These are phyloP conservation scores for Nasonia vitripennis DNA, from an alignment of 1,140 invertebrate genomes.

Conservation along the genomic window DNA sequence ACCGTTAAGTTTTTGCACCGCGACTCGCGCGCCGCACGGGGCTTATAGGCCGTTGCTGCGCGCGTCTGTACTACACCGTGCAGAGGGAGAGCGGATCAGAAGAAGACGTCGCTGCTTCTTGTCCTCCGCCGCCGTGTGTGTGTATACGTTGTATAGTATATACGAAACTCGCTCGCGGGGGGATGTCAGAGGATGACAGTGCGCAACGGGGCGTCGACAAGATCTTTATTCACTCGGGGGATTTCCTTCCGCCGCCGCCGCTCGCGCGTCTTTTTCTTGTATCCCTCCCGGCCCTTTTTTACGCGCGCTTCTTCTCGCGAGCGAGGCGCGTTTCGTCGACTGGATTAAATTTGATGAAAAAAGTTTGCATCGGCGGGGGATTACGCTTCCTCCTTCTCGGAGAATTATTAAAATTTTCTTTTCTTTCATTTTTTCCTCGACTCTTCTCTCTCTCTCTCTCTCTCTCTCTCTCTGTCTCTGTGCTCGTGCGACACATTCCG, in stretches of 20 bases:
- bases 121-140: not conserved
- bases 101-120: conserved; percentile 3
- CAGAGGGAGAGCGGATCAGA: not conserved
- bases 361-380: conserved; percentile 1
- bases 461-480: no score
- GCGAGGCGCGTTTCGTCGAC: conserved; percentile 5
- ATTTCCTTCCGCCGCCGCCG: conserved; percentile 7
- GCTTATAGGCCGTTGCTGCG: not conserved
- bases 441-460: no score
- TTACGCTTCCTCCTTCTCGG: not conserved
- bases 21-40: not conserved
- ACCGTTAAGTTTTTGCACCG: conserved; percentile 34
- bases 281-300: not conserved
- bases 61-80: not conserved
- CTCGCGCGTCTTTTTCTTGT: conserved; percentile 14
- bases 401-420: conserved; percentile 10
- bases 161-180: not conserved
- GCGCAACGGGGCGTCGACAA: conserved; percentile 39
- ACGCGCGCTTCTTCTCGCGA: not conserved
- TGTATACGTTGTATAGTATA: not conserved
- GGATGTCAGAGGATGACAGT: conserved; percentile 30
- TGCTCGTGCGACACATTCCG: not conserved
- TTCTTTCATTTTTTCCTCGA: no score
- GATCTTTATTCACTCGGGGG: conserved; percentile 40
- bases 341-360: conserved; percentile 11